phyloP scores from a whole-genome alignment of 2,797 vertebrate genomes.

The Philypnodon macrostomus region DNA sequence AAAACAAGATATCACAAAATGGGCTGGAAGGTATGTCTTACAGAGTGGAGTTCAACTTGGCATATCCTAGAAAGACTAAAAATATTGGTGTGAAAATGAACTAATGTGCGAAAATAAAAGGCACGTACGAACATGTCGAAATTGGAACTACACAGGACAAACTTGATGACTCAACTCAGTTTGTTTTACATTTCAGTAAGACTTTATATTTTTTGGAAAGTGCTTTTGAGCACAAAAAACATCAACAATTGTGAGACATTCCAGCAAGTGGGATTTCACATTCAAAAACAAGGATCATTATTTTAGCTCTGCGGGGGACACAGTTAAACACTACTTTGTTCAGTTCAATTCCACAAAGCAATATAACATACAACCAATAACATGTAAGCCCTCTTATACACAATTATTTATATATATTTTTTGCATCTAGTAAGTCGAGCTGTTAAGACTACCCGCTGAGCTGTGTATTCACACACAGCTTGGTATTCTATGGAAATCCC shows the following conservation, averaged over 20 bases:
- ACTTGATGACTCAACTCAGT: too few relatives aligned
- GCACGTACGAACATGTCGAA: neutral
- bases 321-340: conserved; percentile 70
- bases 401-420: conserved; percentile 51
- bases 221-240: too few relatives aligned
- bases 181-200: too few relatives aligned
- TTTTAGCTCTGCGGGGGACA: conserved; percentile 70
- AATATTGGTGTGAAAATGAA: too few relatives aligned
- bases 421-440: conserved; percentile 48
- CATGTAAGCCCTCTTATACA: conserved; percentile 59
- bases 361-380: conserved; percentile 59
- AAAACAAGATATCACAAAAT: neutral
- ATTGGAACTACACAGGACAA: neutral
- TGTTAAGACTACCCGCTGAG: conserved; percentile 52
- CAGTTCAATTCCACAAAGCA: conserved; percentile 65
- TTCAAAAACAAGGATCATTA: conserved; percentile 70
- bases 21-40: too few relatives aligned
- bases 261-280: conserved; percentile 74
- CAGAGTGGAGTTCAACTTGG: too few relatives aligned
- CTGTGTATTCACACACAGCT: conserved; percentile 50
- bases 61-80: neutral
- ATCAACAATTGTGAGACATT: neutral
- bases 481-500: conserved; percentile 45
- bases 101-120: too few relatives aligned
- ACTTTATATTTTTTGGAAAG: too few relatives aligned